Percentiles rank a stretch among this genome's conserved stretches.
Evolutionary conservation across 2,113 vertebrate species (phyloP).

Genomic region (Channa argus): DNA sequence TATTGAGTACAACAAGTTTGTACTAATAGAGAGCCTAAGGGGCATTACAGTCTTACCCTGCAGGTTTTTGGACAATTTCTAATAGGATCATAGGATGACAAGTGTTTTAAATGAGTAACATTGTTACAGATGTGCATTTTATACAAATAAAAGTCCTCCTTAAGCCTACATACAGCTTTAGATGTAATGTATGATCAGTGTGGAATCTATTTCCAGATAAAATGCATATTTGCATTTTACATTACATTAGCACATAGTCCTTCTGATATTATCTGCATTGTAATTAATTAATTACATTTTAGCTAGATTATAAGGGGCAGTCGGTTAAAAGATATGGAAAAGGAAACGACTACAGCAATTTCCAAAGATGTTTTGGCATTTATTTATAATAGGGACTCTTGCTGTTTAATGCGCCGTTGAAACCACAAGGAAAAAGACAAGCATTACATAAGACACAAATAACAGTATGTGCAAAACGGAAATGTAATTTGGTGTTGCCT

Average conservation of each 20-base stretch:
- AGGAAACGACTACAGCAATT: neutral
- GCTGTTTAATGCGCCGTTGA: neutral
- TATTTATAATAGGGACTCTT: neutral
- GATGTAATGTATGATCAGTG: neutral
- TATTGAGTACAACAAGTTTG: constrained; percentile 25
- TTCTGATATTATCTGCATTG: constrained; percentile 3
- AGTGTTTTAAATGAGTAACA: constrained; percentile 42
- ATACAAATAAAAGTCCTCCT: constrained; percentile 52
- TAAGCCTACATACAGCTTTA: constrained; percentile 34
- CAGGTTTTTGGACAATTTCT: constrained; percentile 13
- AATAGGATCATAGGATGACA: constrained; percentile 34
- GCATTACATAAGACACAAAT: neutral
- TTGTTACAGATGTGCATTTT: constrained; percentile 56
- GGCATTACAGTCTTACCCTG: constrained; percentile 9
- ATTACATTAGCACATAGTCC: neutral
- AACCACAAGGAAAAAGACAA: neutral
- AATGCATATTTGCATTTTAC: neutral
- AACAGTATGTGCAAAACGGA: neutral
- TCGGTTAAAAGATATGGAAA: neutral
- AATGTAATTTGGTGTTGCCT: neutral
- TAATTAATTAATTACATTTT: neutral
- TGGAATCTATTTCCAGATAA: neutral
- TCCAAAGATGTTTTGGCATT: neutral
- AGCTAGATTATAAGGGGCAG: neutral
- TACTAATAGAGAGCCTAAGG: constrained; percentile 16